Evolutionary conservation across 2,888 invertebrate genomes (phyloP).

Genomic region (Thymelicus acteon): DNA sequence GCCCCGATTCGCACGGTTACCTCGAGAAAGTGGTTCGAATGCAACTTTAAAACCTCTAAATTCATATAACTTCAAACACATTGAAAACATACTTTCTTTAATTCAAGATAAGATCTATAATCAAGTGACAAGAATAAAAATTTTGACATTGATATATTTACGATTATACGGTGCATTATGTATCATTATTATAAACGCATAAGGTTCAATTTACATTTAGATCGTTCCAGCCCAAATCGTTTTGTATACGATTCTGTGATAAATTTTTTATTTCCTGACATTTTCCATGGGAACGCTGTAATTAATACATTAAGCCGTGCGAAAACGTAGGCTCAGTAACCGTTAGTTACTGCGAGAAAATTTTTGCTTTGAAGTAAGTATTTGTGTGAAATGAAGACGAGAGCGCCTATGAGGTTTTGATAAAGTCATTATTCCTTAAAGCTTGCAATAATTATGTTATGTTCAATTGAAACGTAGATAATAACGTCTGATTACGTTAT

Average conservation of each 20-base stretch:
- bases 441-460: no score
- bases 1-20: conserved; percentile 68
- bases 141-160: conserved; percentile 39
- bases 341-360: conserved; percentile 13
- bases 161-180: conserved; percentile 40
- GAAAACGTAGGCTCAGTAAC: conserved; percentile 27
- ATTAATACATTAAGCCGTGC: conserved; percentile 33
- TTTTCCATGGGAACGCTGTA: conserved; percentile 32
- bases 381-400: conserved; percentile 13
- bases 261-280: conserved; percentile 21
- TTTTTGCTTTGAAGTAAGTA: conserved; percentile 23
- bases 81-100: neutral
- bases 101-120: neutral
- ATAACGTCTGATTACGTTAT: no score
- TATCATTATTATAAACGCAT: conserved; percentile 28
- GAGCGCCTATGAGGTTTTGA: neutral
- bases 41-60: conserved; percentile 50
- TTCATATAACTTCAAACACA: conserved; percentile 36
- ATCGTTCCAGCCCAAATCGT: neutral
- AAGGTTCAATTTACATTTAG: conserved; percentile 39
- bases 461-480: no score
- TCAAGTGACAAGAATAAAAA: neutral
- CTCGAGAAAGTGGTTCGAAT: conserved; percentile 56
- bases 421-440: no score
- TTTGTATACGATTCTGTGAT: conserved; percentile 15